Percentiles rank a stretch among this genome's conserved stretches.
Conservation (phyloP, 2,113 vertebrate genomes). For the Sporophila hypoxantha region DNA sequence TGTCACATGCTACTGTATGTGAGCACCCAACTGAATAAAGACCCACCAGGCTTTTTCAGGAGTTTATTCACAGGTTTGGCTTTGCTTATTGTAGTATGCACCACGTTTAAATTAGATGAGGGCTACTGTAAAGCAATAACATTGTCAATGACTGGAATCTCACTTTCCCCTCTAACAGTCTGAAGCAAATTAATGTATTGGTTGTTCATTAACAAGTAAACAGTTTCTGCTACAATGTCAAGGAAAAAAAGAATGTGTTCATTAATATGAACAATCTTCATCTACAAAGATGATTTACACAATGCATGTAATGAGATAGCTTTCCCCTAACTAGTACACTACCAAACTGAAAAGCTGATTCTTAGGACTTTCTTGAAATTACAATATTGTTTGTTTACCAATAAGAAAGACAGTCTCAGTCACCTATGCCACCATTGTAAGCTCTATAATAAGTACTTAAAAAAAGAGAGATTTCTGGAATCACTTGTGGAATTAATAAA, state of each 20-base stretch:
- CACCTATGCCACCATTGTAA: constrained; percentile 64
- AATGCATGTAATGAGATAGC: constrained; percentile 64
- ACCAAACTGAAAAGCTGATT: constrained; percentile 65
- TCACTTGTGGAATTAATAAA: constrained; percentile 58
- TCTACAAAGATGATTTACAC: constrained; percentile 70
- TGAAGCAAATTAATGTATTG: constrained; percentile 73
- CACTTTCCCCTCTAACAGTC: constrained; percentile 71
- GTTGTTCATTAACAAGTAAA: constrained; percentile 65
- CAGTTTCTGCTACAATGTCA: constrained; percentile 68
- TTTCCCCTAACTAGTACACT: constrained; percentile 67
- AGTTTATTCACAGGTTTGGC: constrained; percentile 82
- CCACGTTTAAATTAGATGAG: constrained; percentile 73
- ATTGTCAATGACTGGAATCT: constrained; percentile 68
- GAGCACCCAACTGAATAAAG: constrained; percentile 58
- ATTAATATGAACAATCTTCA: constrained; percentile 63
- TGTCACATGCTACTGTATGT: neutral
- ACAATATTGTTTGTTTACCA: constrained; percentile 54
- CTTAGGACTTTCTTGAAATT: constrained; percentile 62
- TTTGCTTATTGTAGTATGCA: constrained; percentile 77
- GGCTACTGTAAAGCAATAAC: constrained; percentile 69
- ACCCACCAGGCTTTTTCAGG: constrained; percentile 65
- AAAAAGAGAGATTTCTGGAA: constrained; percentile 54
- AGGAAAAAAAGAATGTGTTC: constrained; percentile 60
- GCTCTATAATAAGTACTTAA: constrained; percentile 57
- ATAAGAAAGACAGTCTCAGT: constrained; percentile 66